Conservation (phyloP, 2,113 vertebrate species). For the Rattus norvegicus region GRCr8 NC_086026.1:100839501-100840000, state of each 20-base stretch:
- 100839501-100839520: neutral
- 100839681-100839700: neutral
- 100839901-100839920: neutral
- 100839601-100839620: neutral
- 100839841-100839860: neutral
- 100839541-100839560: neutral
- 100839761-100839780: neutral
- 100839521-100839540: neutral
- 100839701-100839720: neutral
- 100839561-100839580: neutral
- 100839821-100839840: neutral
- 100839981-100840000: neutral
- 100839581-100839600: neutral
- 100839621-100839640: neutral
- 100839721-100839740: neutral
- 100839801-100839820: neutral
- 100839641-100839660: neutral
- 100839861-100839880: too few relatives aligned
- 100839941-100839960: neutral
- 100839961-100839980: neutral
- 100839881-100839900: neutral
- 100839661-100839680: neutral
- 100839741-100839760: neutral
- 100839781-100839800: neutral
- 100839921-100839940: neutral